These are phyloP conservation scores for Lydus trimaculatus DNA, from an alignment of 2,888 invertebrate genomes.

Conservation along the genomic window DNA sequence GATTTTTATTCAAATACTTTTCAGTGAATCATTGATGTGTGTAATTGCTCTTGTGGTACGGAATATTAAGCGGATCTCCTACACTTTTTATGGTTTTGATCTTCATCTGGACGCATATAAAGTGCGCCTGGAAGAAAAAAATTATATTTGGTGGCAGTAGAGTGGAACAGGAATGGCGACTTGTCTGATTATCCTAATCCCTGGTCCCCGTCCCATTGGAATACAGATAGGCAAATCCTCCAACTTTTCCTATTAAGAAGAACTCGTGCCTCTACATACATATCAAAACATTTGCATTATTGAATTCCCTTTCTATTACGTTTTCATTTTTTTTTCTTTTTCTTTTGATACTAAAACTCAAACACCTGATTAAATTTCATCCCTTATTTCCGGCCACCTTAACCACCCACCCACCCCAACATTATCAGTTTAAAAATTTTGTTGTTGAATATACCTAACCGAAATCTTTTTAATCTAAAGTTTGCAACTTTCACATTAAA, in stretches of 20 bases:
- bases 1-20: not conserved
- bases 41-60: constrained; percentile 26
- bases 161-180: constrained; percentile 51
- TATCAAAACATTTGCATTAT: constrained; percentile 58
- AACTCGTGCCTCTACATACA: constrained; percentile 55
- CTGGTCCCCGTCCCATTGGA: constrained; percentile 50
- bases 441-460: not conserved
- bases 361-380: constrained; percentile 14
- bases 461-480: constrained; percentile 42
- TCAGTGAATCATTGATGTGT: constrained; percentile 22
- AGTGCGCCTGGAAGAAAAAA: constrained; percentile 45
- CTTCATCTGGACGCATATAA: constrained; percentile 54
- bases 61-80: constrained; percentile 21
- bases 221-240: constrained; percentile 55
- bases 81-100: constrained; percentile 18
- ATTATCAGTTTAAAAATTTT: not conserved
- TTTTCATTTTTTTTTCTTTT: constrained; percentile 4
- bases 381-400: not conserved
- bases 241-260: constrained; percentile 57
- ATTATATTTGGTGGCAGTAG: constrained; percentile 51
- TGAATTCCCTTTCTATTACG: constrained; percentile 47
- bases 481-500: constrained; percentile 45
- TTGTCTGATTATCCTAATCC: constrained; percentile 55
- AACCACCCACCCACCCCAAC: not conserved
- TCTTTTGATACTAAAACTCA: not conserved